Evolutionary conservation across 2,113 vertebrate species (phyloP).

Genomic region (Tetrax tetrax): DNA sequence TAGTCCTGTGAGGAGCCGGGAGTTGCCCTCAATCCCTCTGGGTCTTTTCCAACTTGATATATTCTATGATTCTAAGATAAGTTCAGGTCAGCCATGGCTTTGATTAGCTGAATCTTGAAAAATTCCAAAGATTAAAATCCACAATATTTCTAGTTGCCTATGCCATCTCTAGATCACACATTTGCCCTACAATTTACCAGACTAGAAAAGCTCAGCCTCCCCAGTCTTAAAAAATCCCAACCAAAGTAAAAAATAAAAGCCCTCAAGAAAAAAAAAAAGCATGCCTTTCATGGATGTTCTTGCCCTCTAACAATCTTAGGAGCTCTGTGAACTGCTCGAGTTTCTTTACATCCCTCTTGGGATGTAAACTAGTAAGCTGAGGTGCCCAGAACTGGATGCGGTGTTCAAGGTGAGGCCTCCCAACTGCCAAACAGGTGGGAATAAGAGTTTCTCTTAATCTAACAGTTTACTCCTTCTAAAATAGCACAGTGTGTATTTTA

Average conservation of each 20-base stretch:
- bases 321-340: not conserved
- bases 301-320: not conserved
- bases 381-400: not conserved
- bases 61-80: not conserved
- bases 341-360: not conserved
- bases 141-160: not conserved
- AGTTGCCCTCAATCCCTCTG: not conserved
- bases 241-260: not conserved
- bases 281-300: not conserved
- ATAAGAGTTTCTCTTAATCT: not conserved
- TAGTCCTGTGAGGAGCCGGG: not conserved
- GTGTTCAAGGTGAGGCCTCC: not conserved
- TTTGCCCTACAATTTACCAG: not conserved
- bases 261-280: rapidly evolving
- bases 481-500: too few relatives aligned
- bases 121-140: not conserved
- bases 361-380: not conserved
- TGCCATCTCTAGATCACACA: not conserved
- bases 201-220: not conserved
- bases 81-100: not conserved
- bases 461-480: not conserved
- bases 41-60: not conserved
- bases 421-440: not conserved
- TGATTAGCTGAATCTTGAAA: not conserved
- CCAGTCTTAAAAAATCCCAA: not conserved